phyloP scores from a whole-genome alignment of 92 coral and sea anemone genomes.

The Galaxea fascicularis region DNA sequence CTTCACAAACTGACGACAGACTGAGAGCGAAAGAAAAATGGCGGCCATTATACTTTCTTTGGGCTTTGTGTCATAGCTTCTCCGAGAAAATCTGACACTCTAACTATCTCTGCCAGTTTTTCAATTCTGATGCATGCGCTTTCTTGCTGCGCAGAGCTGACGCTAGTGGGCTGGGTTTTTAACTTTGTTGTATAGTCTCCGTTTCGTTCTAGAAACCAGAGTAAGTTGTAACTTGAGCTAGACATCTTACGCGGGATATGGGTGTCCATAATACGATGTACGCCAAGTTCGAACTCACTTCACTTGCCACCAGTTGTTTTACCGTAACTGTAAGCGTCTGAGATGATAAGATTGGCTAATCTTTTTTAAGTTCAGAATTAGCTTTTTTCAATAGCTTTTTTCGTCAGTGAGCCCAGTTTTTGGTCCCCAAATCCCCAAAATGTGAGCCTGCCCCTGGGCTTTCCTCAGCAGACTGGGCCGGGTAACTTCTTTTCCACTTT shows the following conservation, averaged over 20 bases:
- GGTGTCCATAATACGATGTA: not conserved
- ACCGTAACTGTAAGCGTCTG: not conserved
- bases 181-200: not conserved
- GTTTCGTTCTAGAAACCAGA: not conserved
- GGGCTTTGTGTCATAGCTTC: not conserved
- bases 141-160: not conserved
- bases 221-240: not conserved
- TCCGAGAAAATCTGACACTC: not conserved
- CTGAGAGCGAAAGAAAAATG: too few relatives aligned
- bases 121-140: not conserved
- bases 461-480: too few relatives aligned
- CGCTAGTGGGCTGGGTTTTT: not conserved
- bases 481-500: too few relatives aligned
- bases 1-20: too few relatives aligned
- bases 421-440: too few relatives aligned
- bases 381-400: too few relatives aligned
- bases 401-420: too few relatives aligned
- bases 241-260: not conserved
- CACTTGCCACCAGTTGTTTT: not conserved
- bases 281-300: not conserved
- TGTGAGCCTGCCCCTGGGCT: too few relatives aligned
- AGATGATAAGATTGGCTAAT: not conserved
- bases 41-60: too few relatives aligned
- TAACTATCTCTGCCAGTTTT: not conserved
- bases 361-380: not conserved